Evolutionary conservation across 92 coral and sea anemone species (phyloP).

Genomic region (Umimayanthus kanabou): DNA sequence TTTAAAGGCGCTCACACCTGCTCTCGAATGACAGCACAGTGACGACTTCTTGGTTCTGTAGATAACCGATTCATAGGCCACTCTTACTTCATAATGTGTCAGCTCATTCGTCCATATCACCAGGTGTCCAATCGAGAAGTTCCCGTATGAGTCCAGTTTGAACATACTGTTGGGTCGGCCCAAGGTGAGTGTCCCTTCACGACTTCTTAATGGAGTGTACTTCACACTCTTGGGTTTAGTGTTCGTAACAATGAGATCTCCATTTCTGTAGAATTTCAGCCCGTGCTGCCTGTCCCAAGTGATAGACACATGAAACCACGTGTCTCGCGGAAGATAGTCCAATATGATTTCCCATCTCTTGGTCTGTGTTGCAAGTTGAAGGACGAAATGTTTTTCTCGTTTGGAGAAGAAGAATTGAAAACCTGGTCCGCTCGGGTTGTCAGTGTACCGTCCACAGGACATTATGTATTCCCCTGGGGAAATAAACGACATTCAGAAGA

Average conservation of each 20-base stretch:
- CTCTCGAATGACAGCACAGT: conserved; percentile 71
- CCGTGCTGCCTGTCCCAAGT: conserved; percentile 79
- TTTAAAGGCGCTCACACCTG: conserved; percentile 50
- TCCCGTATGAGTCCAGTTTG: conserved; percentile 47
- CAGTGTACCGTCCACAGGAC: conserved; percentile 77
- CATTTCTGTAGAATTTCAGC: conserved; percentile 83
- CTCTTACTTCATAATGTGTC: conserved; percentile 61
- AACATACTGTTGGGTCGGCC: conserved; percentile 71
- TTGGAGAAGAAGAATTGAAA: conserved; percentile 63
- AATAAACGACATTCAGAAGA: not conserved
- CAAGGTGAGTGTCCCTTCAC: conserved; percentile 51
- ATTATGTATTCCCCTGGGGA: conserved; percentile 76
- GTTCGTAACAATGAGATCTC: conserved; percentile 57
- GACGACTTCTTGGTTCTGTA: conserved; percentile 60
- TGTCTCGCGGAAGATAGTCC: conserved; percentile 58
- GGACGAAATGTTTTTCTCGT: conserved; percentile 50
- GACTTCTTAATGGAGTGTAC: not conserved
- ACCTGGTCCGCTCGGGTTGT: conserved; percentile 77
- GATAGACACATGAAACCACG: conserved; percentile 88
- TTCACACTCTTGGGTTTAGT: conserved; percentile 34
- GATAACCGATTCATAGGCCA: conserved; percentile 67
- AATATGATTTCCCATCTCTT: conserved; percentile 72
- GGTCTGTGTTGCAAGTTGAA: conserved; percentile 75
- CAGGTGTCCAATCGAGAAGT: conserved; percentile 84
- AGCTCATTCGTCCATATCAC: conserved; percentile 78